Conservation (phyloP, 2,888 invertebrate genomes). For the Rhogogaster chlorosoma region DNA sequence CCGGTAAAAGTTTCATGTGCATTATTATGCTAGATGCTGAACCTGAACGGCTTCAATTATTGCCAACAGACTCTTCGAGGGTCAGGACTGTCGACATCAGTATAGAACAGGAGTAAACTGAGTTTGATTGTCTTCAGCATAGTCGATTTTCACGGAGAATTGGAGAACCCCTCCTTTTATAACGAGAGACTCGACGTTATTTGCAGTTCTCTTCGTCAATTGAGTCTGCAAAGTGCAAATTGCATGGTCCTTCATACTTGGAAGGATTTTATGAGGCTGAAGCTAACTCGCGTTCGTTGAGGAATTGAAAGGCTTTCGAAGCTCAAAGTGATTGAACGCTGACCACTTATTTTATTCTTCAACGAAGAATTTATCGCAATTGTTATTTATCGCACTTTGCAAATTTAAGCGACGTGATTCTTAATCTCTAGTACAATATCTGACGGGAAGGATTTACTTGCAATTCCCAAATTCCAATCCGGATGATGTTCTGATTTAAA, state of each 20-base stretch:
- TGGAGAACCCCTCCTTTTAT: not conserved
- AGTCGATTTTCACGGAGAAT: not conserved
- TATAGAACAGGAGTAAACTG: constrained; percentile 77
- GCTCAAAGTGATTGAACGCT: constrained; percentile 17
- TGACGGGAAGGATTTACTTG: not conserved
- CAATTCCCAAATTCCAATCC: not conserved
- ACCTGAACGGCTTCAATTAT: constrained; percentile 81
- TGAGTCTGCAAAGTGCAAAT: constrained; percentile 10
- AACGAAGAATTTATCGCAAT: not conserved
- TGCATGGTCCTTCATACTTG: not conserved
- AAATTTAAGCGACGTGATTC: not conserved
- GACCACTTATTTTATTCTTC: not conserved
- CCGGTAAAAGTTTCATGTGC: constrained; percentile 93
- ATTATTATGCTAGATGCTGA: constrained; percentile 94
- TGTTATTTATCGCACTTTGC: not conserved
- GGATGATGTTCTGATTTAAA: not conserved
- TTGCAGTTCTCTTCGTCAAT: not conserved
- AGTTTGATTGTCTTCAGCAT: not conserved
- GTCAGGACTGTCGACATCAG: constrained; percentile 84
- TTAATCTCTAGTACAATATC: not conserved
- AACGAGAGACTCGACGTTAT: not conserved
- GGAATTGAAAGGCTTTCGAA: constrained; percentile 4
- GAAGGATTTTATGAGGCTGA: not conserved
- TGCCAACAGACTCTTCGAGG: constrained; percentile 81
- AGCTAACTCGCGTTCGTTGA: not conserved